A percentile compares a stretch with the other conserved stretches of the same genome.
These are phyloP conservation scores for Nysson spinosus DNA, from an alignment of 2,888 invertebrate species.

Conservation along the genomic window DNA sequence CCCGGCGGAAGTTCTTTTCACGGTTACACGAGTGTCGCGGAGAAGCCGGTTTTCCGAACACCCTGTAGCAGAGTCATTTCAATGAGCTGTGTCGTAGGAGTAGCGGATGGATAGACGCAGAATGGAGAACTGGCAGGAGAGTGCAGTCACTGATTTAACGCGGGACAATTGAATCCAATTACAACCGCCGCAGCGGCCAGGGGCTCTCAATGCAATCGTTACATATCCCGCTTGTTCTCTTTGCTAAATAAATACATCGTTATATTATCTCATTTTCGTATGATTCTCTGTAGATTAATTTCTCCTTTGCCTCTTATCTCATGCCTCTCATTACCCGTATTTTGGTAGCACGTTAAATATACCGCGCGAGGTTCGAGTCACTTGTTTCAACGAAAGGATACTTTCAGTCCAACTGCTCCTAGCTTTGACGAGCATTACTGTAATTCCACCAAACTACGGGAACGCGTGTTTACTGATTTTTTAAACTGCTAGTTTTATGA, in stretches of 20 bases:
- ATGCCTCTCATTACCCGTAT: too few species aligned
- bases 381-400: too few species aligned
- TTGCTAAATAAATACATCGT: slow-evolving; percentile 2
- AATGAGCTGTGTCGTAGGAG: slow-evolving; percentile 70
- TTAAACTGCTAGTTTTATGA: slow-evolving; percentile 9
- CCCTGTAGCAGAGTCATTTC: slow-evolving; percentile 62
- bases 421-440: too few species aligned
- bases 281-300: too few species aligned
- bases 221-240: slow-evolving; percentile 37
- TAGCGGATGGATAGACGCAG: slow-evolving; percentile 69
- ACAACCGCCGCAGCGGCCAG: slow-evolving; percentile 72
- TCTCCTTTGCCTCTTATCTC: too few species aligned
- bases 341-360: too few species aligned
- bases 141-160: slow-evolving; percentile 77
- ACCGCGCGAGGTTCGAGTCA: too few species aligned
- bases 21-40: slow-evolving; percentile 42
- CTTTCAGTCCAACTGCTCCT: too few species aligned
- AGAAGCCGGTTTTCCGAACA: slow-evolving; percentile 59
- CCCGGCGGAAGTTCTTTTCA: slow-evolving; percentile 47
- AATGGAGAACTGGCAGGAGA: slow-evolving; percentile 64
- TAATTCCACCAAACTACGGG: too few species aligned
- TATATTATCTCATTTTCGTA: too few species aligned
- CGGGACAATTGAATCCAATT: slow-evolving; percentile 78
- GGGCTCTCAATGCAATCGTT: slow-evolving; percentile 65
- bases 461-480: neutral